Conservation (phyloP, 2,888 invertebrate species). For the Harpalus rufipes region DNA sequence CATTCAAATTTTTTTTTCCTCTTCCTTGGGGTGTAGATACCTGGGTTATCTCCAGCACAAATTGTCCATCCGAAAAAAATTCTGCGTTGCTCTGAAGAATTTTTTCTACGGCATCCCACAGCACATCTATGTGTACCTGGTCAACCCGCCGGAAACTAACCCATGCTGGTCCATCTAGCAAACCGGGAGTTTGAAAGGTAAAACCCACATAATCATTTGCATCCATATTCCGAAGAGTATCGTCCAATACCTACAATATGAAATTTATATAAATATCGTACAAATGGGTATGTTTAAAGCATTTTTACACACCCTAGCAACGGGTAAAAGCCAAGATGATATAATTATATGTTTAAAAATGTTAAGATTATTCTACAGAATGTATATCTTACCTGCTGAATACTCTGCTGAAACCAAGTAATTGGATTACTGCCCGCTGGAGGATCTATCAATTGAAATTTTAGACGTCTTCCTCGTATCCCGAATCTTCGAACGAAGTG, state of each 20-base stretch:
- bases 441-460: background rate
- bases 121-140: too few species aligned
- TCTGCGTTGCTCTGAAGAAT: too few species aligned
- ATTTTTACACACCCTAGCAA: too few species aligned
- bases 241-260: too few species aligned
- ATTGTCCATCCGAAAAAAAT: slow-evolving; percentile 36
- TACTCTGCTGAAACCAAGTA: background rate
- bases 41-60: too few species aligned
- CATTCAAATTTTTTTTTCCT: slow-evolving; percentile 65
- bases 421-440: background rate
- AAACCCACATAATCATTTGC: background rate
- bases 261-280: too few species aligned
- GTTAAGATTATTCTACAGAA: background rate
- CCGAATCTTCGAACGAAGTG: background rate
- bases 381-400: background rate
- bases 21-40: too few species aligned
- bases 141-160: background rate
- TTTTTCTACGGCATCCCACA: too few species aligned
- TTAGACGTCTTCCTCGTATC: background rate
- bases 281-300: too few species aligned
- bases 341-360: too few species aligned
- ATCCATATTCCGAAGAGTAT: slow-evolving; percentile 68
- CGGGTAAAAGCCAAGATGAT: too few species aligned
- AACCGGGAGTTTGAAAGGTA: background rate
- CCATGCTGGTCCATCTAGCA: slow-evolving; percentile 11